phyloP scores from a whole-genome alignment of 2,888 invertebrate species.

The Fissipunctia ypsillon region DNA sequence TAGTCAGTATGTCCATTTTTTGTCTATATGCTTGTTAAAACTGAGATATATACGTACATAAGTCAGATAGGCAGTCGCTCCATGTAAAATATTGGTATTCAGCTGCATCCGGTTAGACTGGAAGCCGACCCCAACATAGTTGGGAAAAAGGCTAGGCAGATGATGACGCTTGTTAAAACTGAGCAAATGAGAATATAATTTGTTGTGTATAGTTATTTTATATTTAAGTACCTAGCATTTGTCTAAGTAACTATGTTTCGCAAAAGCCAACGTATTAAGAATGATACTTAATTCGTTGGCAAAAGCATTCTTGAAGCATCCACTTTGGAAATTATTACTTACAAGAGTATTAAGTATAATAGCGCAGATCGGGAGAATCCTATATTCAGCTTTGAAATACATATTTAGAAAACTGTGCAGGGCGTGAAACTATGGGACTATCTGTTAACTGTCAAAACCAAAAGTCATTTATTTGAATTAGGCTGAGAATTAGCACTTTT shows the following conservation, averaged over 20 bases:
- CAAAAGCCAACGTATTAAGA: too few relatives aligned
- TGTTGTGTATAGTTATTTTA: background rate
- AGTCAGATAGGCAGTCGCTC: too few relatives aligned
- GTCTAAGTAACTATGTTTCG: background rate
- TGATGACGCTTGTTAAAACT: background rate
- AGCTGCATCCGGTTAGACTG: too few relatives aligned
- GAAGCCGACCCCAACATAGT: too few relatives aligned
- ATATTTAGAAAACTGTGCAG: background rate
- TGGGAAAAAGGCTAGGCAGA: too few relatives aligned
- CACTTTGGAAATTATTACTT: background rate
- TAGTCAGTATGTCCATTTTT: background rate
- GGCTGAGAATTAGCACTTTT: background rate
- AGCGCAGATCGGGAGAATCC: background rate
- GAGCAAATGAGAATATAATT: constrained; percentile 39
- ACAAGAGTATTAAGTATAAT: background rate
- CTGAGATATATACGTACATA: too few relatives aligned
- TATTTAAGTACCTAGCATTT: background rate
- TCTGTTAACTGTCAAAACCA: background rate
- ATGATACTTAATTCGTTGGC: too few relatives aligned
- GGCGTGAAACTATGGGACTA: background rate
- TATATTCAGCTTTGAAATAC: background rate
- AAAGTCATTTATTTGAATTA: background rate
- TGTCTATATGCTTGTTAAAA: background rate
- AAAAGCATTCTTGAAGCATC: constrained; percentile 1
- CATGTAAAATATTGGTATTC: too few relatives aligned